Evolutionary conservation across 2,797 vertebrate species (phyloP).

Genomic region (Podargus strigoides): DNA sequence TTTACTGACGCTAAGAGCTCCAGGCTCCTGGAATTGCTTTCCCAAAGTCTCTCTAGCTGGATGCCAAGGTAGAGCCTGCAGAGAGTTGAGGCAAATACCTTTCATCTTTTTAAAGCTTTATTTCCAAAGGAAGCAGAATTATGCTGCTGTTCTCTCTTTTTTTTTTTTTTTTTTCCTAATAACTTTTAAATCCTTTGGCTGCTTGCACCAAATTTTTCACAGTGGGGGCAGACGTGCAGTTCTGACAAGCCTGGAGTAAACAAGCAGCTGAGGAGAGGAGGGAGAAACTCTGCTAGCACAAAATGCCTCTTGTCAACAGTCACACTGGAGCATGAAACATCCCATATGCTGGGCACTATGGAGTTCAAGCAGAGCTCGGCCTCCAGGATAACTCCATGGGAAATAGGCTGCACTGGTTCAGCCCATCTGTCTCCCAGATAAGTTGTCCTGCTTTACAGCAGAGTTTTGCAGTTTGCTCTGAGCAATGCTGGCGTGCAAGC

Average conservation of each 20-base stretch:
- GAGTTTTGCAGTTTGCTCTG: background rate
- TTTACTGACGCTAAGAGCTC: background rate
- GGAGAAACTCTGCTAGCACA: background rate
- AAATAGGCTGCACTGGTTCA: background rate
- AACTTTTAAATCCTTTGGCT: slow-evolving; percentile 39
- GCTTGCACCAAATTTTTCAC: slow-evolving; percentile 6
- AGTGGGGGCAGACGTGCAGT: background rate
- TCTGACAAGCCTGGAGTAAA: slow-evolving; percentile 2
- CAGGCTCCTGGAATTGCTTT: slow-evolving; percentile 4
- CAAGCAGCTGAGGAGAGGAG: background rate
- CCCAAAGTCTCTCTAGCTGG: slow-evolving; percentile 23
- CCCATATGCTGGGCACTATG: background rate
- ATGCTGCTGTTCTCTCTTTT: background rate
- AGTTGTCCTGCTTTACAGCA: background rate
- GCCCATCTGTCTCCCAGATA: background rate
- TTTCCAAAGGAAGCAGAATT: slow-evolving; percentile 31
- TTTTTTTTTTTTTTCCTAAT: background rate
- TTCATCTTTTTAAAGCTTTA: slow-evolving; percentile 53
- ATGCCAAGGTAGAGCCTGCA: background rate
- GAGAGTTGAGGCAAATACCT: slow-evolving; percentile 24
- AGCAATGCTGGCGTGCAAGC: background rate
- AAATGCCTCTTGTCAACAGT: background rate
- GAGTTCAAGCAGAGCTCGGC: background rate
- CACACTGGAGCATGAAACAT: background rate
- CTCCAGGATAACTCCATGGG: background rate